Evolutionary conservation across 2,888 invertebrate genomes (phyloP), one percentile per base, ranked within the genome.

Genomic region (Conops quadrifasciatus): DNA sequence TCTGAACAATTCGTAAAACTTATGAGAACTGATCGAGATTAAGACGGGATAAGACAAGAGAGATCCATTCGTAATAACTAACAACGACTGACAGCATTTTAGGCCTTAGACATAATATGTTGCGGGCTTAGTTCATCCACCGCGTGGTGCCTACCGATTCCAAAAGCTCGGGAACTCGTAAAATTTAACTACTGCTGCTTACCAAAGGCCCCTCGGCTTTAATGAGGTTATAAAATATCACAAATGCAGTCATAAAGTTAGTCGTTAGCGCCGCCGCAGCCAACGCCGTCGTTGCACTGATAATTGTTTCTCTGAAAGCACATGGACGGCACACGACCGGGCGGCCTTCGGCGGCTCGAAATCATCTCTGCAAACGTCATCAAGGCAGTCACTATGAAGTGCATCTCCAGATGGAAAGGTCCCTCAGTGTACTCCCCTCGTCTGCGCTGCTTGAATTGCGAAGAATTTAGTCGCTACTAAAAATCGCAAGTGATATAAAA

Each of bases 231-330:
- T 64, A 64, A 64, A 64, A 64, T 26, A 28, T 16, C 28, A 28
- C 51, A 28, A 51, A 64, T 30, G 64, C 49, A 16, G 64, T 28
- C 64, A 64, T 64, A 64, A 64, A 64, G n/a, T 28, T 1, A n/a
- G 51, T 24, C 26, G 28, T 16, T 16, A 19, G 47, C 24, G 47
- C 26, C 75, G 72, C 69, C 74, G 76, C 74, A 74, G 76, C 72
- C 74, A 74, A 73, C 70, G 63, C 71, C 74, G 63, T 26, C 49
- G 45, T 28, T 51, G 5, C 47, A n/a, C n/a, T n/a, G n/a, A n/a
- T n/a, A n/a, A n/a, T n/a, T n/a, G n/a, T n/a, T n/a, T n/a, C n/a
- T n/a, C n/a, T n/a, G n/a, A n/a, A n/a, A 43, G 13, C 45, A 13
- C 45, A 13, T 43, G 45, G 45, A 43, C 45, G 45, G 45, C 45